Evolutionary conservation across 2,888 invertebrate species (phyloP), one percentile per base, ranked within the genome.

Genomic region (Zele albiditarsus): DNA sequence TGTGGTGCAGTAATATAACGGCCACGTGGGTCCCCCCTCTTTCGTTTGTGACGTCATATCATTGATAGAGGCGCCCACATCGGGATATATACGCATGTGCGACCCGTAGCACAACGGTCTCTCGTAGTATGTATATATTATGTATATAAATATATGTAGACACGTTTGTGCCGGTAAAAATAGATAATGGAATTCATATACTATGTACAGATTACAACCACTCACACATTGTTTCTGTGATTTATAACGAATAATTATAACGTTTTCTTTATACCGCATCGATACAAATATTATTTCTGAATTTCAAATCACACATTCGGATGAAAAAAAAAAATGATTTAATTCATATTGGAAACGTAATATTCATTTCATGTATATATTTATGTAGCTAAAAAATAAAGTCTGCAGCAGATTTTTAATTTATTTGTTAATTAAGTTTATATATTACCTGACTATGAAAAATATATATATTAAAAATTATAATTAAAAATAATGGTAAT

Each of bases 31-130:
- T 69, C 76, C 67, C 63, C 66, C n/a, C 42, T 58, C 62, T n/a
- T n/a, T n/a, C 76, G 76, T 58, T 73, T 70, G 74, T 81, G 81
- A 81, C 81, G 83, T 82, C 84, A 77, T 80, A 80, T 82, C 85
- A 83, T 82, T 82, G 83, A 85, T 84, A 86, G 81, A 84, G 85
- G 86, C 82, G 83, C 84, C 86, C 84, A 82, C 85, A 85, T 84
- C 71, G 76, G 73, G 20, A 53, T 53, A 20, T 16, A 75, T 73
- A 80, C 74, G 75, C 78, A 75, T 60, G 42, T 38, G 23, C 53
- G 60, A 70, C 70, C 69, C 70, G 70, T 65, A 70, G 27, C 49
- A 27, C 27, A 71, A 49, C 71, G 53, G 38, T 53, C 38, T 38
- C 8, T 8, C 58, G 70, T 71, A 46, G 38, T 58, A 69, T 73